Evolutionary conservation across 2,113 vertebrate species (phyloP), one percentile per base, ranked within the genome.

Genomic region (Chamaea fasciata): DNA sequence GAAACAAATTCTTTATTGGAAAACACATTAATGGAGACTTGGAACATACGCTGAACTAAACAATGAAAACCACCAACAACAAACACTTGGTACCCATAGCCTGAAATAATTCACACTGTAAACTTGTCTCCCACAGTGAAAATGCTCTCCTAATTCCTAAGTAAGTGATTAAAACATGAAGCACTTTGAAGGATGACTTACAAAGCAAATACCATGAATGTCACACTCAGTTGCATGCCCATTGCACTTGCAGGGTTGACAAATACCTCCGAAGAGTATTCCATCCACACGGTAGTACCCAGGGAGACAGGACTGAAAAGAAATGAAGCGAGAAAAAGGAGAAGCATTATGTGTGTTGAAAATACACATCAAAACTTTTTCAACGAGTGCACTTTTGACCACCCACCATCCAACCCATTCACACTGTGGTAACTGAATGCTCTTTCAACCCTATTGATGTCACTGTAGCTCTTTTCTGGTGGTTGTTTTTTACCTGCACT

Each of bases 181-280:
- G 41, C 23, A 53, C 19, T 22, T 60, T 46, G n/a, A 55, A 87
- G 70, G 78, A 68, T 75, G 57, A 98, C 98, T 98, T 96, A 99
- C 99, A 97, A 97, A 81, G 96, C 99, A 99, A 44, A 97, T 81
- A 35, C 99, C 99, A 4, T 97, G 96, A 76, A 96, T 82, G 81
- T 99, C 98, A 63, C 99, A 99, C 76, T 98, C 97, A 0, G 91
- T 39, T 23, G 99, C 98, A 26, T 99, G 99, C 63, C 98, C 98
- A 5, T 99, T 98, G 94, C 99, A 99, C 63, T 98, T 98, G 87
- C 99, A 99, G 77, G 98, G 98, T 35, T 99, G 96, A 65, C 99
- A 99, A 91, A 99, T 99, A 23, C 99, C 99, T 68, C 99, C 99
- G 49, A 99, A 99, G 92, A 99, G 97, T 67, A 99, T 99, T 33